These are phyloP conservation scores for Cheilinus undulatus DNA, from an alignment of 2,113 vertebrate genomes.

Conservation along the genomic window DNA sequence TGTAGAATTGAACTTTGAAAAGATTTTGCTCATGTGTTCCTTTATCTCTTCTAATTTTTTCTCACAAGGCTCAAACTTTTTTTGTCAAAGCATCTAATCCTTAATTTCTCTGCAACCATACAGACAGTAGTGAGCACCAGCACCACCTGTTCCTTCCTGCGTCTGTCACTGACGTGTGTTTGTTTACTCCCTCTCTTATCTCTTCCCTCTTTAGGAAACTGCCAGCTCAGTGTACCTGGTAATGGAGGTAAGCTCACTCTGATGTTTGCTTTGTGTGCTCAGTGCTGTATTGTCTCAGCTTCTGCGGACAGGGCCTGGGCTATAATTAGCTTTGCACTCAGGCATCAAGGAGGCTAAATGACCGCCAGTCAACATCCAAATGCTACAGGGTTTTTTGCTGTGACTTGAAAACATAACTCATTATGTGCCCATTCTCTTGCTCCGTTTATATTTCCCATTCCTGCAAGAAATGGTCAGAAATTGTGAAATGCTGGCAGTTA, in stretches of 20 bases:
- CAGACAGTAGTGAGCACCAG: neutral
- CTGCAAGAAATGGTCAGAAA: too few relatives aligned
- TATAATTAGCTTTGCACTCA: conserved; percentile 63
- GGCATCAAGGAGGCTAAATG: conserved; percentile 25
- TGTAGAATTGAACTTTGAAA: too few relatives aligned
- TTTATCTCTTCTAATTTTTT: too few relatives aligned
- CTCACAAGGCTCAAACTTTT: too few relatives aligned
- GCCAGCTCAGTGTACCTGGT: conserved; percentile 97
- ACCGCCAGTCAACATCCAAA: conserved; percentile 17
- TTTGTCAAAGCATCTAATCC: neutral
- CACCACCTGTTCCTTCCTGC: conserved; percentile 38
- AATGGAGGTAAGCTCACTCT: conserved; percentile 93
- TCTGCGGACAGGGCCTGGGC: conserved; percentile 17
- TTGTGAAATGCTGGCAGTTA: too few relatives aligned
- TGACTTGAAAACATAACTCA: neutral
- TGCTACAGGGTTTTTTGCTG: neutral
- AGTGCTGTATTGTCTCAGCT: conserved; percentile 49
- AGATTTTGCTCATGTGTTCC: too few relatives aligned
- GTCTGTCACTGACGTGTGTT: conserved; percentile 60
- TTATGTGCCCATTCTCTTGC: too few relatives aligned
- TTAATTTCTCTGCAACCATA: neutral
- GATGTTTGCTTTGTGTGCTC: conserved; percentile 56
- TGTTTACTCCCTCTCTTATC: conserved; percentile 60
- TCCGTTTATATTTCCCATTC: too few relatives aligned
- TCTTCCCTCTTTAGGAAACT: conserved; percentile 87